Conservation (phyloP, 2,113 vertebrate genomes). For the Phalacrocorax pelagicus region DNA sequence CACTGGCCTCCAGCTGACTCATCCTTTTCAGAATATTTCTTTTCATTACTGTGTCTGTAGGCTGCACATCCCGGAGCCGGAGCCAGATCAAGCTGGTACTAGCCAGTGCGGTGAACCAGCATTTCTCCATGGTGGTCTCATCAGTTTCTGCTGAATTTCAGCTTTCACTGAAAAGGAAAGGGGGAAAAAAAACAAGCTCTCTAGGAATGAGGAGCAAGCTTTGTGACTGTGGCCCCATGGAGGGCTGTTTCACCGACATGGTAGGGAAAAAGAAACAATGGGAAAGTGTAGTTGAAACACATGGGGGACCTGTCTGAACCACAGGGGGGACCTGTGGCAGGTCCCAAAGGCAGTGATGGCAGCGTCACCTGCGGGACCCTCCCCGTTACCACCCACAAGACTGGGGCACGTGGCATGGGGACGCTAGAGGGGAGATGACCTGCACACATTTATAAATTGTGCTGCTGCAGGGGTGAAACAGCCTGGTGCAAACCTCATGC, state of each 20-base stretch:
- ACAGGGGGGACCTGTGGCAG: not conserved
- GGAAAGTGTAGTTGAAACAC: not conserved
- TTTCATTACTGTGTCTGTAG: conserved; percentile 42
- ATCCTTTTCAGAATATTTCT: conserved; percentile 65
- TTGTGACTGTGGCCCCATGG: not conserved
- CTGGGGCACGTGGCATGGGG: rapidly evolving
- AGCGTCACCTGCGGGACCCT: rapidly evolving
- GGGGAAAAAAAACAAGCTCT: not conserved
- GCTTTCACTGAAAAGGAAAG: not conserved
- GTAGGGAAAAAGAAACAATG: not conserved
- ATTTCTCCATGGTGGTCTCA: not conserved
- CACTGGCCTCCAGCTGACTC: conserved; percentile 59
- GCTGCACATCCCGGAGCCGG: not conserved
- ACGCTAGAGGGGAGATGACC: not conserved
- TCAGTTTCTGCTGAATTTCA: not conserved
- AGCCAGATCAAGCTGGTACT: conserved; percentile 16
- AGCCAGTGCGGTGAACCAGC: not conserved
- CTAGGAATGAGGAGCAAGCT: not conserved
- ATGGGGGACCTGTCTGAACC: not conserved
- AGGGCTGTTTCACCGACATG: rapidly evolving
- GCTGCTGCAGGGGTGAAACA: not conserved
- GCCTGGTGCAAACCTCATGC: not conserved
- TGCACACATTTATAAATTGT: rapidly evolving
- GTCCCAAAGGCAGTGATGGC: rapidly evolving
- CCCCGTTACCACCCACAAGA: not conserved